Evolutionary conservation across 2,888 invertebrate genomes (phyloP).

Genomic region (Drosophila cracens): DNA sequence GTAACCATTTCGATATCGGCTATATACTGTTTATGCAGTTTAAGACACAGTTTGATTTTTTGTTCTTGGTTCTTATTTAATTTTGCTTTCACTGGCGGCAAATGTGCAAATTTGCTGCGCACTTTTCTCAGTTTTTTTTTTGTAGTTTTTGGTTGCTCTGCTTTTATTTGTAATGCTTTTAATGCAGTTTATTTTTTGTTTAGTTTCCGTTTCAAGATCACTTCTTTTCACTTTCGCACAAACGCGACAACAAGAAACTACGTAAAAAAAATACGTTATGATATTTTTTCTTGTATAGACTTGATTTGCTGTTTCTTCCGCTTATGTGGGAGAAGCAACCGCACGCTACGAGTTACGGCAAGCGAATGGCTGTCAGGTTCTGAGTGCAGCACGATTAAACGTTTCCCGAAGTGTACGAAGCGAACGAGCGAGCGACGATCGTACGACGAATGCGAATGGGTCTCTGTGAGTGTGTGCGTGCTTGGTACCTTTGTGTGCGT

Average conservation of each 20-base stretch:
- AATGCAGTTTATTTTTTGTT: constrained; percentile 36
- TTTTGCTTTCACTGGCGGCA: constrained; percentile 57
- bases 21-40: constrained; percentile 64
- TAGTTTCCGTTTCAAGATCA: constrained; percentile 50
- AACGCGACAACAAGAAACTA: constrained; percentile 49
- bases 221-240: constrained; percentile 69
- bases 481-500: constrained; percentile 19
- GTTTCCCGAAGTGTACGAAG: constrained; percentile 59
- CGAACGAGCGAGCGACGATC: constrained; percentile 45
- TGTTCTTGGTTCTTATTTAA: constrained; percentile 33
- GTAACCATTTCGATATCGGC: constrained; percentile 83
- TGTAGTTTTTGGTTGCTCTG: constrained; percentile 26
- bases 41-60: constrained; percentile 63
- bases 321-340: constrained; percentile 54
- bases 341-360: constrained; percentile 80
- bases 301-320: constrained; percentile 34
- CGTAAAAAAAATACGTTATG: constrained; percentile 48
- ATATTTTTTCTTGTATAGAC: constrained; percentile 32
- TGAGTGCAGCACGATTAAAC: constrained; percentile 82
- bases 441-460: constrained; percentile 39
- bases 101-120: constrained; percentile 55
- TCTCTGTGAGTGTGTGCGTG: constrained; percentile 7
- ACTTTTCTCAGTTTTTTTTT: constrained; percentile 40
- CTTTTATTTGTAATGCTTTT: constrained; percentile 23
- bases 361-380: constrained; percentile 83